Conservation (phyloP, 2,113 vertebrate genomes). For the Holacanthus passer region DNA sequence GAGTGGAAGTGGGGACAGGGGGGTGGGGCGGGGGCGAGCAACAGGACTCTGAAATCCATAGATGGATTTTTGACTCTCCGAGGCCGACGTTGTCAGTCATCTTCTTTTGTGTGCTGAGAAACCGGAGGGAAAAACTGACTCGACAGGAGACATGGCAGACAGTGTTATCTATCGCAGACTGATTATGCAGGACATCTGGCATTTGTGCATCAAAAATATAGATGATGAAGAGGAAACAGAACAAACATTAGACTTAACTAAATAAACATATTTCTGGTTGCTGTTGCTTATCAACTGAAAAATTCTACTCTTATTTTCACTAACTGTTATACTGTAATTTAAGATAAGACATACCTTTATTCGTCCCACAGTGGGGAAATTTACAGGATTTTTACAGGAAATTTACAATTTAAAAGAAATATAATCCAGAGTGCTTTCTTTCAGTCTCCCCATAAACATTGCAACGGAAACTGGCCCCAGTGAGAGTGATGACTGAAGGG, state of each 20-base stretch:
- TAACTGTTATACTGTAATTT: constrained; percentile 26
- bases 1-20: constrained; percentile 48
- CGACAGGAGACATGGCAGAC: constrained; percentile 43
- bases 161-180: constrained; percentile 46
- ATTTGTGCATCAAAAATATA: constrained; percentile 6
- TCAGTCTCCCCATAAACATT: background rate
- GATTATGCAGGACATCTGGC: constrained; percentile 51
- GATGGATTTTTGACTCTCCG: constrained; percentile 68
- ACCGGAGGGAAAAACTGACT: constrained; percentile 35
- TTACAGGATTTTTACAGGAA: no score
- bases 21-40: constrained; percentile 45
- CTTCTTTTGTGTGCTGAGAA: constrained; percentile 53
- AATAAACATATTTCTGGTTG: background rate
- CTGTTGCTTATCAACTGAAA: background rate
- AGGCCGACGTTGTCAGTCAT: constrained; percentile 57
- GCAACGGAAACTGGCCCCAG: constrained; percentile 45
- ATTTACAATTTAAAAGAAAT: constrained; percentile 31
- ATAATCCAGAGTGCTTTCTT: constrained; percentile 28
- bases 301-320: constrained; percentile 3
- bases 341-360: no score
- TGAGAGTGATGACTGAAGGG: constrained; percentile 55
- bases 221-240: background rate
- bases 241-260: background rate
- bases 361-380: no score
- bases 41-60: constrained; percentile 75